Percentiles rank a stretch among this genome's conserved stretches.
These are phyloP conservation scores for Triplophysa yarkandensis DNA, from an alignment of 2,797 vertebrate genomes.

Conservation along the genomic window DNA sequence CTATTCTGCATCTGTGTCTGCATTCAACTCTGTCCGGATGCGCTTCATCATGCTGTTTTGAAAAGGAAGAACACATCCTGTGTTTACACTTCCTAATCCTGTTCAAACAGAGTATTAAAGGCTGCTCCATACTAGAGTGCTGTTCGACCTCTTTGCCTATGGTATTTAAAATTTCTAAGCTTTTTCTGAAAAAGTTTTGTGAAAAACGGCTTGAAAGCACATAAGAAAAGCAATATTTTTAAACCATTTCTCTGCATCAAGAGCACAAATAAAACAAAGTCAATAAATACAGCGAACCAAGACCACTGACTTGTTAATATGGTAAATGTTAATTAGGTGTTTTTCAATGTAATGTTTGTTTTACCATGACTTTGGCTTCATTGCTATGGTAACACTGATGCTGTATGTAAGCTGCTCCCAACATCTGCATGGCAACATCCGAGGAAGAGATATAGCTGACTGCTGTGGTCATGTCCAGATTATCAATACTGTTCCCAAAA, in stretches of 20 bases:
- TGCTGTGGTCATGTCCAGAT: conserved; percentile 87
- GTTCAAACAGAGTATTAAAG: conserved; percentile 2
- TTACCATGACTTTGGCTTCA: conserved; percentile 79
- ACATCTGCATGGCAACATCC: conserved; percentile 85
- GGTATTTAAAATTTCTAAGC: too few species aligned
- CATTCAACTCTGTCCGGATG: conserved; percentile 7
- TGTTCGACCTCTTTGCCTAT: neutral
- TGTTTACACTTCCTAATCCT: conserved; percentile 14
- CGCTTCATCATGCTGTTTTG: conserved; percentile 6
- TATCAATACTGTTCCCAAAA: conserved; percentile 74
- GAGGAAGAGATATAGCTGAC: conserved; percentile 86
- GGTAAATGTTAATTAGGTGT: too few species aligned
- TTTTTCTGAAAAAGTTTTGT: too few species aligned
- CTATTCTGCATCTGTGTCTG: too few species aligned
- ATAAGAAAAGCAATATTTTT: too few species aligned
- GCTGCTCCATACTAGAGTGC: neutral
- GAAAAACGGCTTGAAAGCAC: too few species aligned
- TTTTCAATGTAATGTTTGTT: neutral
- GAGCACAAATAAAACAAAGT: too few species aligned
- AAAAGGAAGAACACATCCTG: conserved; percentile 28
- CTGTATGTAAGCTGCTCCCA: conserved; percentile 91
- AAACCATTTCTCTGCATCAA: too few species aligned
- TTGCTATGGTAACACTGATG: conserved; percentile 94
- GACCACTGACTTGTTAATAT: too few species aligned
- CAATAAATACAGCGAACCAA: too few species aligned